Percentiles rank a stretch among this genome's conserved stretches.
These are phyloP conservation scores for Oceanodroma leucorhoa DNA, from an alignment of 2,797 vertebrate genomes.

Conservation along the genomic window DNA sequence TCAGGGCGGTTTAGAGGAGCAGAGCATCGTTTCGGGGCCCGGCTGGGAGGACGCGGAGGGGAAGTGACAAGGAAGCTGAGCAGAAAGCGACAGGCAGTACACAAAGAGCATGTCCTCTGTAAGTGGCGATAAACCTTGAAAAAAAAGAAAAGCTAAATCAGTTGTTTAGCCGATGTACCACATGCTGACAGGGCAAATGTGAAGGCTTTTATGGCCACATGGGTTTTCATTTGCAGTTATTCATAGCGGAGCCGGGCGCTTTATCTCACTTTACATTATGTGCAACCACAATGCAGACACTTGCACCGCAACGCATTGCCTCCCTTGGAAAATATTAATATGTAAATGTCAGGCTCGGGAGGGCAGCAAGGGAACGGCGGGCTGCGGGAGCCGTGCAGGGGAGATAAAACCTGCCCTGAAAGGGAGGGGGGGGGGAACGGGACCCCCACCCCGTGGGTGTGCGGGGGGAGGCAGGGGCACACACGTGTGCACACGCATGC, in stretches of 20 bases:
- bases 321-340: conserved; percentile 75
- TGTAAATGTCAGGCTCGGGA: conserved; percentile 73
- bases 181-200: conserved; percentile 76
- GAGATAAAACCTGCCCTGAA: conserved; percentile 51
- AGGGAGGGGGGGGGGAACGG: not conserved
- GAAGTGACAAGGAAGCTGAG: conserved; percentile 72
- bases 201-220: conserved; percentile 68
- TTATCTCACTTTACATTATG: conserved; percentile 76
- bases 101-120: conserved; percentile 77
- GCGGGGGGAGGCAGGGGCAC: not conserved
- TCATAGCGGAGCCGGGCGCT: conserved; percentile 67
- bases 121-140: conserved; percentile 73
- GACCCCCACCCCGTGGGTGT: not conserved
- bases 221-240: conserved; percentile 71
- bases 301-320: conserved; percentile 48
- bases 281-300: conserved; percentile 73
- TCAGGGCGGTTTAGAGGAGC: conserved; percentile 58
- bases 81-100: conserved; percentile 66
- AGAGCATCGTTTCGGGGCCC: conserved; percentile 48
- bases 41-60: conserved; percentile 47
- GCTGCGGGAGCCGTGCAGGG: not conserved
- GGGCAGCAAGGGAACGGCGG: conserved; percentile 57
- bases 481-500: accelerated
- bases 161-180: conserved; percentile 66
- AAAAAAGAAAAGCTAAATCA: conserved; percentile 61